phyloP scores from a whole-genome alignment of 2,113 vertebrate species.

The Xenopus borealis region DNA sequence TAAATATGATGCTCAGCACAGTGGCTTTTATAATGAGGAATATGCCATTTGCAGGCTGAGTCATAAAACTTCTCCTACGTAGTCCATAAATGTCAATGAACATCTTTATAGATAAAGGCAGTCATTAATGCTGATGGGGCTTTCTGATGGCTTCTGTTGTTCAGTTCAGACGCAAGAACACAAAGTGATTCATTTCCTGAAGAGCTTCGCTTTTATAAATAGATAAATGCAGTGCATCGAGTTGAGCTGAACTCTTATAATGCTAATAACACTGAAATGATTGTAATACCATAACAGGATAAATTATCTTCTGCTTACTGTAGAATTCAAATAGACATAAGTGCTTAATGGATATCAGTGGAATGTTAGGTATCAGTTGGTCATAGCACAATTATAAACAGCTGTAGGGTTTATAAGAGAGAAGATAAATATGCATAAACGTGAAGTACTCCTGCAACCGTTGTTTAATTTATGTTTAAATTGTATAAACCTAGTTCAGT shows the following conservation, averaged over 20 bases:
- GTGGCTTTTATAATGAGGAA: slow-evolving; percentile 6
- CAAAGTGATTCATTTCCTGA: slow-evolving; percentile 30
- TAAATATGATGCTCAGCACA: background rate
- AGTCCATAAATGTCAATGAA: slow-evolving; percentile 28
- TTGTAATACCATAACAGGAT: slow-evolving; percentile 5
- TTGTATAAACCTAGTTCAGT: too few relatives aligned
- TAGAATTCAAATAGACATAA: background rate
- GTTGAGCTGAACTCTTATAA: slow-evolving; percentile 23
- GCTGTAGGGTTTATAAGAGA: too few relatives aligned
- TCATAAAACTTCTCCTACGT: slow-evolving; percentile 31
- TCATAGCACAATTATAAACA: too few relatives aligned
- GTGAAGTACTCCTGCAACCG: too few relatives aligned
- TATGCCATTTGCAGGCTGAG: slow-evolving; percentile 29
- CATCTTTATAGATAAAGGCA: slow-evolving; percentile 30
- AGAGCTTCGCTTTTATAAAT: slow-evolving; percentile 10
- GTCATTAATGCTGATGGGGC: slow-evolving; percentile 33
- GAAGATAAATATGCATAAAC: too few relatives aligned
- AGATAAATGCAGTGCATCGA: slow-evolving; percentile 24
- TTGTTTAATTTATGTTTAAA: too few relatives aligned
- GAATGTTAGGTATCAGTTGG: too few relatives aligned
- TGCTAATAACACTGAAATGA: slow-evolving; percentile 24
- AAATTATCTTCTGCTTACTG: slow-evolving; percentile 22
- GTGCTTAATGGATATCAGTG: slow-evolving; percentile 34
- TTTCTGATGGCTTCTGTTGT: slow-evolving; percentile 15
- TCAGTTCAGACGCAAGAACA: slow-evolving; percentile 16